phyloP scores from a whole-genome alignment of 2,888 invertebrate genomes.

The Platypus cylindrus region DNA sequence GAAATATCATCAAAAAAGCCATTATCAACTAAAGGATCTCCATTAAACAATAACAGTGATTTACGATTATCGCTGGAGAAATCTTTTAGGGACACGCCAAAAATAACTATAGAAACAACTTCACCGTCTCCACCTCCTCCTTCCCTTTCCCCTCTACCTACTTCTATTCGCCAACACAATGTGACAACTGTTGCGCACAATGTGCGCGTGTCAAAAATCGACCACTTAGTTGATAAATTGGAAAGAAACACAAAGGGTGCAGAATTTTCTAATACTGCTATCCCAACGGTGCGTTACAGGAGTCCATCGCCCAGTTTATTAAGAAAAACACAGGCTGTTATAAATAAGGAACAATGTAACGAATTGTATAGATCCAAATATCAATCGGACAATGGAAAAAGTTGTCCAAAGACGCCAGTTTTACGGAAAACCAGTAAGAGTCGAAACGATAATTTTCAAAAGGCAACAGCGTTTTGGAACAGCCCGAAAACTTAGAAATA shows the following conservation, averaged over 20 bases:
- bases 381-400: conserved; percentile 6
- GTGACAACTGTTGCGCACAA: not conserved
- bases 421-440: conserved; percentile 20
- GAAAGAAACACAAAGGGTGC: conserved; percentile 8
- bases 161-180: too few relatives aligned
- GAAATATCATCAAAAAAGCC: conserved; percentile 1
- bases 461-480: conserved; percentile 35
- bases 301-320: conserved; percentile 34
- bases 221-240: conserved; percentile 19
- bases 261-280: conserved; percentile 4
- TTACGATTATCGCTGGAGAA: not conserved
- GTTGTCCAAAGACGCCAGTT: conserved; percentile 13
- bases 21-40: not conserved
- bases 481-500: conserved; percentile 26
- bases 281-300: conserved; percentile 29
- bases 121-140: conserved; percentile 3
- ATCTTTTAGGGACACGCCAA: conserved; percentile 3
- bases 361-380: conserved; percentile 24
- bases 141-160: too few relatives aligned
- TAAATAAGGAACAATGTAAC: conserved; percentile 34
- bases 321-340: conserved; percentile 37
- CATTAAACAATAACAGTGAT: not conserved
- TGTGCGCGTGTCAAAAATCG: conserved; percentile 14
- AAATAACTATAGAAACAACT: conserved; percentile 5
- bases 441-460: conserved; percentile 32